Conservation (phyloP, 2,113 vertebrate genomes). For the Ageneiosus marmoratus region DNA sequence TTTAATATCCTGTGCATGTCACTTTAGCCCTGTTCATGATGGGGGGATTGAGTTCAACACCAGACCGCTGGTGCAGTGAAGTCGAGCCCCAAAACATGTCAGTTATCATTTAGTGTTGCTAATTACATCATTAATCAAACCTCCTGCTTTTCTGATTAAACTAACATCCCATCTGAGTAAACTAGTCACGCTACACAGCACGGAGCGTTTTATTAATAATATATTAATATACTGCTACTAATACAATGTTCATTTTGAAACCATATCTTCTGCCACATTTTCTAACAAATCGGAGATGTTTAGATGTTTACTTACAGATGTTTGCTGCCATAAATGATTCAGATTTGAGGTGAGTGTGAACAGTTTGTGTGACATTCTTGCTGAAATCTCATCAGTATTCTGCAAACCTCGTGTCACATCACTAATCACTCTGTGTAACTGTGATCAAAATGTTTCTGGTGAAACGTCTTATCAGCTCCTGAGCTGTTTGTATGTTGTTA, state of each 20-base stretch:
- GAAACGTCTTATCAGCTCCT: neutral
- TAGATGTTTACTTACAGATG: neutral
- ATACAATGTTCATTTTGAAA: neutral
- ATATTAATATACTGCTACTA: neutral
- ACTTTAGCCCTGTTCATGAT: neutral
- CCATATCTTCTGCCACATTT: neutral
- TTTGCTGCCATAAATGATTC: neutral
- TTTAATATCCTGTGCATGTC: neutral
- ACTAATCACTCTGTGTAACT: neutral
- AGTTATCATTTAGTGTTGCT: neutral
- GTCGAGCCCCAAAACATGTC: neutral
- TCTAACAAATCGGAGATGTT: neutral
- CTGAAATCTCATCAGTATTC: neutral
- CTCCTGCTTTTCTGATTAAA: neutral
- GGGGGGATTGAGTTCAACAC: neutral
- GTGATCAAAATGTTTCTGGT: neutral
- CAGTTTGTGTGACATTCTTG: neutral
- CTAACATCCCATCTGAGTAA: neutral
- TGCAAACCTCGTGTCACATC: neutral
- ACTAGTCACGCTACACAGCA: neutral
- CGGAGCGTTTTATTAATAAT: neutral
- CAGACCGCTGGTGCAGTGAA: neutral
- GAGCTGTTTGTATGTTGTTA: neutral
- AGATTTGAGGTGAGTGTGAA: neutral
- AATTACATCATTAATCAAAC: slow-evolving; percentile 7